phyloP scores from a whole-genome alignment of 1,140 invertebrate genomes.

The Epicauta chinensis region DNA sequence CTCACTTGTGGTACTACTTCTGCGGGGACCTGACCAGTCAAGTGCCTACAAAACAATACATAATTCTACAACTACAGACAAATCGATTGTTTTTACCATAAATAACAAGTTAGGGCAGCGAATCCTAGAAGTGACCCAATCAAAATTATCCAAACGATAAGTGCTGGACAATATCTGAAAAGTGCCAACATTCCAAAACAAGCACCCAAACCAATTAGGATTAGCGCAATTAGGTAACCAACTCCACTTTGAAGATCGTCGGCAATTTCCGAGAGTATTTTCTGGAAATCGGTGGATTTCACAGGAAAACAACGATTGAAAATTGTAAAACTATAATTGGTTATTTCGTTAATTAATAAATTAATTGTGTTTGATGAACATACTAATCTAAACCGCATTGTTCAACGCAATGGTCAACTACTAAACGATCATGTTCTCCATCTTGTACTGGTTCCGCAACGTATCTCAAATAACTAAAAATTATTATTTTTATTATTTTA shows the following conservation, averaged over 20 bases:
- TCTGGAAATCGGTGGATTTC: not conserved
- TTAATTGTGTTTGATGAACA: not conserved
- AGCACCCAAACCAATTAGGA: conserved; percentile 43
- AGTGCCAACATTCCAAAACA: conserved; percentile 54
- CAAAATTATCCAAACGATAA: conserved; percentile 62
- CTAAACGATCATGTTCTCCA: not conserved
- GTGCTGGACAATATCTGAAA: conserved; percentile 53
- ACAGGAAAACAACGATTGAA: not conserved
- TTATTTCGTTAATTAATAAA: not conserved
- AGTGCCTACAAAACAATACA: not conserved
- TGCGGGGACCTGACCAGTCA: not conserved
- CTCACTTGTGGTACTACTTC: not conserved
- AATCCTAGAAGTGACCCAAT: conserved; percentile 50
- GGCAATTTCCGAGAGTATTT: not conserved
- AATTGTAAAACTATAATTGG: not conserved
- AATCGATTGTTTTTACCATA: conserved; percentile 52
- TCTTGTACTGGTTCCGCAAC: too few species aligned
- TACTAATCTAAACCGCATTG: not conserved
- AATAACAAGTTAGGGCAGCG: conserved; percentile 51
- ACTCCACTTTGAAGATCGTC: conserved; percentile 1
- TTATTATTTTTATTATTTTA: not conserved
- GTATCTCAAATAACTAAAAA: not conserved
- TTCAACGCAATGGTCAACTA: not conserved
- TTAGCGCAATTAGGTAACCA: conserved; percentile 1
- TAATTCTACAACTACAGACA: not conserved